phyloP scores from a whole-genome alignment of 2,888 invertebrate species.

The Vesta saturnalis region DNA sequence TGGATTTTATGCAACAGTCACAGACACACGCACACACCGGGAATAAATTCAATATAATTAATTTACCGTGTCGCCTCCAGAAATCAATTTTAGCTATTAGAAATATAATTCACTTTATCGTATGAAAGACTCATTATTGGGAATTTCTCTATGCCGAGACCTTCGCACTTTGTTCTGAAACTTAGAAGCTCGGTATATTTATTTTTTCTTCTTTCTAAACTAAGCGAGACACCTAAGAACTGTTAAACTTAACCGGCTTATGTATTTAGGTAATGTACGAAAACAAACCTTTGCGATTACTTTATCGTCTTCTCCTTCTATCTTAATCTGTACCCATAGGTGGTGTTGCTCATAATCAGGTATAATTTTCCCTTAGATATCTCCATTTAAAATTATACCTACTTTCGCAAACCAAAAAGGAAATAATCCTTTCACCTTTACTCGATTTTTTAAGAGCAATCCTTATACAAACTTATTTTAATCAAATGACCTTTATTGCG shows the following conservation, averaged over 20 bases:
- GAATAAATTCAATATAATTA: constrained; percentile 30
- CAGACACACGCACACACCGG: constrained; percentile 20
- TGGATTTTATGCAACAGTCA: constrained; percentile 17
- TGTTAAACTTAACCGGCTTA: constrained; percentile 7
- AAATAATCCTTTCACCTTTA: too few species aligned
- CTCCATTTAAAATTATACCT: too few species aligned
- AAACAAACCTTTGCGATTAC: too few species aligned
- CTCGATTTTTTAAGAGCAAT: too few species aligned
- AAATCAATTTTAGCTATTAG: constrained; percentile 36
- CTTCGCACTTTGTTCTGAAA: constrained; percentile 25
- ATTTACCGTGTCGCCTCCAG: constrained; percentile 35
- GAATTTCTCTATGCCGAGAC: constrained; percentile 27
- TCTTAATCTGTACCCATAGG: too few species aligned
- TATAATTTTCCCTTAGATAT: too few species aligned
- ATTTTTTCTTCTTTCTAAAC: constrained; percentile 23
- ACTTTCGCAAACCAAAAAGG: too few species aligned
- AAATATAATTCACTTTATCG: constrained; percentile 38
- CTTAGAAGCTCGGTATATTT: constrained; percentile 27
- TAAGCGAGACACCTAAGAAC: not conserved
- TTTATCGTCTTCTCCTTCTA: too few species aligned
- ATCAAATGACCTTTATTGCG: too few species aligned
- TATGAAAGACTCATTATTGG: constrained; percentile 36
- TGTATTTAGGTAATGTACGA: not conserved
- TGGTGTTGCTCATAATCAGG: too few species aligned
- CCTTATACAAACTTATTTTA: too few species aligned